Conservation (phyloP, 2,113 vertebrate genomes). For the Dasypus novemcinctus region DNA sequence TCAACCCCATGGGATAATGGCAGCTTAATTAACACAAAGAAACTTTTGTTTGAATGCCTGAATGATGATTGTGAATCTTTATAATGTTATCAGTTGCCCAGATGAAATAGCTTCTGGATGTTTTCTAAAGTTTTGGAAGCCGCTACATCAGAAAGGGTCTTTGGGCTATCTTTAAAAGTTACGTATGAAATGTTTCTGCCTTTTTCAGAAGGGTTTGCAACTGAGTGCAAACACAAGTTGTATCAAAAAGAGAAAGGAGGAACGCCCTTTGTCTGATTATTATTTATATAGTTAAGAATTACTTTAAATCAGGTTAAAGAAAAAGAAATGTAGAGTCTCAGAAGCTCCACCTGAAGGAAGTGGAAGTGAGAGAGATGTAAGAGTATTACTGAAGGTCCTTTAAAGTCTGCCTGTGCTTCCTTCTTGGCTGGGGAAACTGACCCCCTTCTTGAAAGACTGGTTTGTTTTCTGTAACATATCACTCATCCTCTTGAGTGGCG, state of each 20-base stretch:
- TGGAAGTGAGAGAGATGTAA: constrained; percentile 16
- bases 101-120: background rate
- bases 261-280: background rate
- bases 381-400: constrained; percentile 13
- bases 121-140: background rate
- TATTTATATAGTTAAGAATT: constrained; percentile 35
- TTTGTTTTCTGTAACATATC: constrained; percentile 76
- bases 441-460: constrained; percentile 68
- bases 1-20: background rate
- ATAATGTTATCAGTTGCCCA: background rate
- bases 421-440: constrained; percentile 65
- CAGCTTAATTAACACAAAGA: background rate
- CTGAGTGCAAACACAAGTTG: background rate
- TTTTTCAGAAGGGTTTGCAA: background rate
- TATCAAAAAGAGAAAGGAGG: background rate
- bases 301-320: constrained; percentile 27
- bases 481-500: constrained; percentile 67
- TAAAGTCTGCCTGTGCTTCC: constrained; percentile 72
- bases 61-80: background rate
- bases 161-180: background rate
- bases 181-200: background rate
- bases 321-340: constrained; percentile 36
- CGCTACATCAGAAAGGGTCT: background rate
- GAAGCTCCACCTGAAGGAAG: background rate
- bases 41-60: constrained; percentile 51